Evolutionary conservation across 2,113 vertebrate genomes (phyloP), one percentile per base, ranked within the genome.

Genomic region (Mola mola): DNA sequence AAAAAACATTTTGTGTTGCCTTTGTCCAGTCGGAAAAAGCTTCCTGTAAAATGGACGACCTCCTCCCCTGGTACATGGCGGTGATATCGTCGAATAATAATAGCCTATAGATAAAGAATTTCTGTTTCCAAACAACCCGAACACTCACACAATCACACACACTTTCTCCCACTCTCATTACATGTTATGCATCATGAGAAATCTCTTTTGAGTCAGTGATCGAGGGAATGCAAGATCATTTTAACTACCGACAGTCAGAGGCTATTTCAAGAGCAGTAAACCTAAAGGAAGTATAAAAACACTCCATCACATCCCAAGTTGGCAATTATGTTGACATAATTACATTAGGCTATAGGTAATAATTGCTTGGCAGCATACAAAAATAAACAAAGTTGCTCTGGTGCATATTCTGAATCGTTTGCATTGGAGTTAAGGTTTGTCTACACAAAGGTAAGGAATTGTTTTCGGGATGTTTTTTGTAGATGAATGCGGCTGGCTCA

Each of bases 341-440:
- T 84, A 75, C 57, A 86, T 75, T 74, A 87, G 75, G 75, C 59
- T 84, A 66, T 79, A 75, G 66, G 82, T 86, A 80, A 61, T 87
- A 78, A 70, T 90, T 82, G 85, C 82, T 86, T 77, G 65, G 81
- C 83, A 77, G 83, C 82, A 84, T 90, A 90, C 65, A 90, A 90
- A 90, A 90, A 90, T 87, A 88, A 90, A 84, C 86, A 57, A 66
- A 78, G 72, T 90, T 87, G 83, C 83, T 88, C 88, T 90, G 88
- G 78, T 90, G 85, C 87, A 88, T 88, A 85, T 82, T 87, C 49
- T 37, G 71, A 81, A 75, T 82, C 58, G 57, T 82, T 72, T 85
- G 85, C 83, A 83, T 87, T 78, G n/a, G 58, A 78, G 75, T 76
- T 48, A 37, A 64, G 75, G 50, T 76, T 60, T 79, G 55, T 79